Conservation (phyloP, 1,140 invertebrate genomes). For the Drosophila erecta region DNA sequence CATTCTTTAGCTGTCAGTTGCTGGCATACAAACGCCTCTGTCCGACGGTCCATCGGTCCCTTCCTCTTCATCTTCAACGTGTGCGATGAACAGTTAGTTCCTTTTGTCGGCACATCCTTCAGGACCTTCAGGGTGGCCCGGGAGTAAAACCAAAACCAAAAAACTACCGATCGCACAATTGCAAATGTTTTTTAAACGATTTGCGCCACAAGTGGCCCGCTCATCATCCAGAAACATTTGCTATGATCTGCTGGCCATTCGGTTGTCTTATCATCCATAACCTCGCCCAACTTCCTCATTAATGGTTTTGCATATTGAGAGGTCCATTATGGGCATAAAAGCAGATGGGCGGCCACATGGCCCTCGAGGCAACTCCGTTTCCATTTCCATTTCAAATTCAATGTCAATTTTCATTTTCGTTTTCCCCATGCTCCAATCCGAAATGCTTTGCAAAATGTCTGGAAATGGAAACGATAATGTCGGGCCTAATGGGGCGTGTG, state of each 20-base stretch:
- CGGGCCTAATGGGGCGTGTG: conserved; percentile 47
- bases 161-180: conserved; percentile 41
- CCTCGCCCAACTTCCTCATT: conserved; percentile 43
- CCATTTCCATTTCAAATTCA: conserved; percentile 70
- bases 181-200: conserved; percentile 70
- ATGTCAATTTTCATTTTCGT: conserved; percentile 74
- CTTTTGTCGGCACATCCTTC: conserved; percentile 80
- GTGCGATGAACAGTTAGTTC: conserved; percentile 80
- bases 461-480: conserved; percentile 56
- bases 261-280: conserved; percentile 65
- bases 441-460: conserved; percentile 50
- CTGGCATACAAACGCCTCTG: conserved; percentile 66
- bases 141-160: background rate
- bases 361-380: conserved; percentile 25
- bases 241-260: conserved; percentile 25
- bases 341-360: conserved; percentile 60
- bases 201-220: conserved; percentile 71
- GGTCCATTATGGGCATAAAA: conserved; percentile 19
- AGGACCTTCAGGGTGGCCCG: conserved; percentile 62
- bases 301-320: conserved; percentile 50
- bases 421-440: conserved; percentile 35
- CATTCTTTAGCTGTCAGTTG: conserved; percentile 78
- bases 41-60: conserved; percentile 40
- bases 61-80: conserved; percentile 72
- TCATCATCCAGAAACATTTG: conserved; percentile 19